Percentiles rank a stretch among this genome's conserved stretches.
Evolutionary conservation across 2,113 vertebrate genomes (phyloP).

Genomic region (Eonycteris spelaea): DNA sequence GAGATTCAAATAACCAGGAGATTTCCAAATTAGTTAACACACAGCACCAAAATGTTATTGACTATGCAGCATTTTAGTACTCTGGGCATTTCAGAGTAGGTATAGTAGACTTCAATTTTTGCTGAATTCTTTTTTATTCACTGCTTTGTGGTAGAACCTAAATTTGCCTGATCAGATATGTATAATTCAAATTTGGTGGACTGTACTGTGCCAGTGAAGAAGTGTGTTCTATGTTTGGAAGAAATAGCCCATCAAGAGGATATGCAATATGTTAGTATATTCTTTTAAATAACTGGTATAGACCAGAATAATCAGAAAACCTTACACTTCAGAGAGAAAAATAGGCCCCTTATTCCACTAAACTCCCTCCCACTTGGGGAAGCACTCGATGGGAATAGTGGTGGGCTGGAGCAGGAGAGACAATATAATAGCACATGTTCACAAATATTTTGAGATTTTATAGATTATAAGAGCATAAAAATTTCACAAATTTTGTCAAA

Average conservation of each 20-base stretch:
- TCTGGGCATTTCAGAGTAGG: background rate
- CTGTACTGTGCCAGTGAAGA: background rate
- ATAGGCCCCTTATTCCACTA: constrained; percentile 6
- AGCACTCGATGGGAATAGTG: background rate
- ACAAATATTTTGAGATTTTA: constrained; percentile 51
- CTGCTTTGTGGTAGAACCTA: background rate
- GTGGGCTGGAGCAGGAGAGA: constrained; percentile 21
- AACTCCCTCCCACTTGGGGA: constrained; percentile 3
- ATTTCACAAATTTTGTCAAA: constrained; percentile 34
- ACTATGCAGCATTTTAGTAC: constrained; percentile 15
- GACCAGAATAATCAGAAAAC: constrained; percentile 35
- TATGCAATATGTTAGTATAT: background rate
- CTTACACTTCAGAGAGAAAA: background rate
- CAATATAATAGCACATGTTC: constrained; percentile 29
- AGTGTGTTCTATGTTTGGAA: background rate
- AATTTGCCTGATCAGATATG: background rate
- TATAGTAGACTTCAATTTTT: background rate
- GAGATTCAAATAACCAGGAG: constrained; percentile 32
- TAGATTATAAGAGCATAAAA: constrained; percentile 37
- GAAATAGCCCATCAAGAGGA: background rate
- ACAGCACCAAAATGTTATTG: background rate
- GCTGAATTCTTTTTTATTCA: constrained; percentile 28
- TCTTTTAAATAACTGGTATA: background rate
- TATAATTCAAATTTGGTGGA: background rate
- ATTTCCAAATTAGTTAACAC: constrained; percentile 44